Percentiles rank a stretch among this genome's conserved stretches.
Conservation (phyloP, 2,888 invertebrate species). For the Agriotes lineatus region DNA sequence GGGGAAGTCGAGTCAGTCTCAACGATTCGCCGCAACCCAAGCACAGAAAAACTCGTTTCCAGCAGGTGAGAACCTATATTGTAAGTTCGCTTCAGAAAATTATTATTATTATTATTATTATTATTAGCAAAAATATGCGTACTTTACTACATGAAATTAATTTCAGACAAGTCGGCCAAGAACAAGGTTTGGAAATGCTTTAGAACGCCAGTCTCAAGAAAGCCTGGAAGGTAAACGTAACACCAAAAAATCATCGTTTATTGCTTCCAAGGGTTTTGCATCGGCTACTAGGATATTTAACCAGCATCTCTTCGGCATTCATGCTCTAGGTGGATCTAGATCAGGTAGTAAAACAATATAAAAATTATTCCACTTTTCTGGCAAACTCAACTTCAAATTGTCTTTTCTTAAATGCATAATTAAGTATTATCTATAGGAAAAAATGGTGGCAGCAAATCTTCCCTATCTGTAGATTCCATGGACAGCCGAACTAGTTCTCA, state of each 20-base stretch:
- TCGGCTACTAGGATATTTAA: slow-evolving; percentile 80
- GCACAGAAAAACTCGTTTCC: slow-evolving; percentile 88
- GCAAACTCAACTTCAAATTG: too few species aligned
- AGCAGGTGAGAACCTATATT: slow-evolving; percentile 79
- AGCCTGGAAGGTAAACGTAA: slow-evolving; percentile 67
- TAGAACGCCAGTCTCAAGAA: slow-evolving; percentile 68
- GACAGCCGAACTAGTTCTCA: slow-evolving; percentile 73
- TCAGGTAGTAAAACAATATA: slow-evolving; percentile 57
- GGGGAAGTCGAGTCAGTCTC: slow-evolving; percentile 71
- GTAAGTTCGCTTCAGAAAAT: too few species aligned
- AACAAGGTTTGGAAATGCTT: slow-evolving; percentile 67
- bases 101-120: too few species aligned
- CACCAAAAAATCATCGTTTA: slow-evolving; percentile 69
- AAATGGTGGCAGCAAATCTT: slow-evolving; percentile 74
- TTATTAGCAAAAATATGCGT: too few species aligned
- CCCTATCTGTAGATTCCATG: slow-evolving; percentile 78
- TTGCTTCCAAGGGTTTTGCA: slow-evolving; percentile 75
- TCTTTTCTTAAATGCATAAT: neutral
- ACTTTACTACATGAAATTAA: neutral
- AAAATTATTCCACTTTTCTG: too few species aligned
- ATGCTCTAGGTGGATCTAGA: slow-evolving; percentile 68
- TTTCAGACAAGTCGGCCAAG: slow-evolving; percentile 61
- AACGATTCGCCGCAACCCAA: slow-evolving; percentile 80
- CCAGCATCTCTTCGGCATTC: slow-evolving; percentile 79
- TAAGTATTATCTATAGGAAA: slow-evolving; percentile 60